Conservation (phyloP, 2,797 vertebrate species). For the Tauraco hartlaubi region DNA sequence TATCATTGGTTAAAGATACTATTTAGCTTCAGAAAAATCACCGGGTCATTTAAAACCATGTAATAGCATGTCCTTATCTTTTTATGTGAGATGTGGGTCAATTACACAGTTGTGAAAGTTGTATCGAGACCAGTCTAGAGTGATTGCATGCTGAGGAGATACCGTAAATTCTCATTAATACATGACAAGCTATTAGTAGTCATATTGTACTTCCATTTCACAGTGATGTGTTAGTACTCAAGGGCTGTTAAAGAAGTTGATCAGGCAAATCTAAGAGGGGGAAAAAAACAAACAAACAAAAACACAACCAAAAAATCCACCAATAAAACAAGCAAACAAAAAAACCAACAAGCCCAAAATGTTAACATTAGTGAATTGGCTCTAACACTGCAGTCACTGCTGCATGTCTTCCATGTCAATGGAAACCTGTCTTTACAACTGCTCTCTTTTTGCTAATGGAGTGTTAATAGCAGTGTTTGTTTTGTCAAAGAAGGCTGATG, state of each 20-base stretch:
- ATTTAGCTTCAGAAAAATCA: neutral
- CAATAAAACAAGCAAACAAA: neutral
- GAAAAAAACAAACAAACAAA: neutral
- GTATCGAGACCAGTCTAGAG: neutral
- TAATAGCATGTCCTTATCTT: neutral
- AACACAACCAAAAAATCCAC: no score
- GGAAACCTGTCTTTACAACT: neutral
- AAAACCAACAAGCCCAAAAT: no score
- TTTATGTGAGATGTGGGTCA: neutral
- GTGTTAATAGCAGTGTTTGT: neutral
- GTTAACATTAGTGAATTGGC: neutral
- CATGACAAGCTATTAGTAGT: neutral
- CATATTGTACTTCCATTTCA: neutral
- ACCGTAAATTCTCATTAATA: neutral
- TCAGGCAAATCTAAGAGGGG: neutral
- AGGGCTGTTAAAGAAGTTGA: neutral
- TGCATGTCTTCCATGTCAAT: neutral
- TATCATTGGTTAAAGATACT: neutral
- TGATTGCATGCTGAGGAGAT: conserved; percentile 3
- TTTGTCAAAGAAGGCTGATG: neutral
- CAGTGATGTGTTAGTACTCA: neutral
- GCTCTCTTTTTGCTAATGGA: neutral
- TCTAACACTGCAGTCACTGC: neutral
- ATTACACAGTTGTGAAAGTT: neutral
- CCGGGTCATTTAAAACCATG: neutral